Percentiles rank a stretch among this genome's conserved stretches.
Evolutionary conservation across 2,888 invertebrate species (phyloP).

Genomic region (Nowickia ferox): DNA sequence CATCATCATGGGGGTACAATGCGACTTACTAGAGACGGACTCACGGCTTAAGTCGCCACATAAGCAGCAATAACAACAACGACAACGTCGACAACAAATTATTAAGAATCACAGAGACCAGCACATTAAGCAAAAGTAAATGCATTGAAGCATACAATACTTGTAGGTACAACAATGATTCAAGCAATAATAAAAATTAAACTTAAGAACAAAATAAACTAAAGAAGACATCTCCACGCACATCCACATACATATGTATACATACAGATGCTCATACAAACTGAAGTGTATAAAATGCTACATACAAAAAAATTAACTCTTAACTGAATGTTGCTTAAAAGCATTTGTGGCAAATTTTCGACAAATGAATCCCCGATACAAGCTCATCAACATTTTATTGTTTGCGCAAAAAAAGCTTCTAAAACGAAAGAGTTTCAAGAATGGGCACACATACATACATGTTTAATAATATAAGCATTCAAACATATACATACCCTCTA

Average conservation of each 20-base stretch:
- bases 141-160: constrained; percentile 65
- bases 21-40: constrained; percentile 34
- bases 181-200: constrained; percentile 70
- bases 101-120: constrained; percentile 65
- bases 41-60: constrained; percentile 56
- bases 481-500: no score
- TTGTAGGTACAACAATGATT: constrained; percentile 65
- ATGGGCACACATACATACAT: constrained; percentile 6
- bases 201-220: constrained; percentile 44
- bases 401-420: constrained; percentile 42
- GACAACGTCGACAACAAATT: constrained; percentile 55
- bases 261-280: not conserved
- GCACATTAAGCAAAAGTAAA: constrained; percentile 66
- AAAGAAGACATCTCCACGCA: not conserved
- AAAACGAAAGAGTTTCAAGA: constrained; percentile 36
- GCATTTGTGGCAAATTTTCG: constrained; percentile 72
- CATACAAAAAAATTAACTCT: constrained; percentile 53
- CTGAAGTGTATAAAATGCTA: not conserved
- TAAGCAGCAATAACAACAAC: constrained; percentile 21
- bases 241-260: not conserved
- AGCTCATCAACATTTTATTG: constrained; percentile 67
- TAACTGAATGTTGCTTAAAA: constrained; percentile 64
- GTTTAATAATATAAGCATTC: no score
- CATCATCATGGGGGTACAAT: constrained; percentile 69
- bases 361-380: constrained; percentile 69